Evolutionary conservation across 2,113 vertebrate genomes (phyloP).

Genomic region (Ceyx melanurus): DNA sequence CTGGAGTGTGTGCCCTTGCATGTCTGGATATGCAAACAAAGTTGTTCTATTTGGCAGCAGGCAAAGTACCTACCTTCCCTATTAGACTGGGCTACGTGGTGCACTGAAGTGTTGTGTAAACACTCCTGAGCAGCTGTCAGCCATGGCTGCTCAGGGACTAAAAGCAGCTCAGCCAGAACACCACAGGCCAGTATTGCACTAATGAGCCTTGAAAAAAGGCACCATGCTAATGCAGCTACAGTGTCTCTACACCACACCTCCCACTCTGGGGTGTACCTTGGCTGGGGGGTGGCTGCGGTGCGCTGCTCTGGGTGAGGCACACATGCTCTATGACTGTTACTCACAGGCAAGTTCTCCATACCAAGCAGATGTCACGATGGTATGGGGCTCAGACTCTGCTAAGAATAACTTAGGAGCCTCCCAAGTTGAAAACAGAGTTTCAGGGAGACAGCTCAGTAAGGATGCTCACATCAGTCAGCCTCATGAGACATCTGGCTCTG

Average conservation of each 20-base stretch:
- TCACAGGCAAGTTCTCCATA: accelerated
- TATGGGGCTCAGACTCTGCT: background rate
- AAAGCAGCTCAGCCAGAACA: constrained; percentile 7
- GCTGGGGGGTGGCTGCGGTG: accelerated
- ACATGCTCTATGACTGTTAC: background rate
- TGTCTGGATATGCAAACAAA: background rate
- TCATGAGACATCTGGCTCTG: accelerated
- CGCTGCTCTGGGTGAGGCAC: background rate
- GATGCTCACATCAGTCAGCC: accelerated
- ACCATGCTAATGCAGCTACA: background rate
- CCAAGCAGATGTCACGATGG: background rate
- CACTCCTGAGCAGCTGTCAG: constrained; percentile 35
- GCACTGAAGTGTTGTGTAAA: background rate
- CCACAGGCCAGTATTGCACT: background rate
- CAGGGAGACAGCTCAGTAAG: background rate
- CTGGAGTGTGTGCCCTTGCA: background rate
- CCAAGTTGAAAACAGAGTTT: background rate
- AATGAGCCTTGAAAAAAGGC: background rate
- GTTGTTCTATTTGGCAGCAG: background rate
- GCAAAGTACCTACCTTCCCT: background rate
- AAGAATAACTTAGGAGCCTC: background rate
- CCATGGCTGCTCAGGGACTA: background rate
- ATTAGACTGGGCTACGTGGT: background rate
- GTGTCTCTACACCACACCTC: background rate
- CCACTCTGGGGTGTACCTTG: background rate